Percentiles rank a stretch among this genome's conserved stretches.
Conservation (phyloP, 2,797 vertebrate species). For the Amblyopsis hoosieri region DNA sequence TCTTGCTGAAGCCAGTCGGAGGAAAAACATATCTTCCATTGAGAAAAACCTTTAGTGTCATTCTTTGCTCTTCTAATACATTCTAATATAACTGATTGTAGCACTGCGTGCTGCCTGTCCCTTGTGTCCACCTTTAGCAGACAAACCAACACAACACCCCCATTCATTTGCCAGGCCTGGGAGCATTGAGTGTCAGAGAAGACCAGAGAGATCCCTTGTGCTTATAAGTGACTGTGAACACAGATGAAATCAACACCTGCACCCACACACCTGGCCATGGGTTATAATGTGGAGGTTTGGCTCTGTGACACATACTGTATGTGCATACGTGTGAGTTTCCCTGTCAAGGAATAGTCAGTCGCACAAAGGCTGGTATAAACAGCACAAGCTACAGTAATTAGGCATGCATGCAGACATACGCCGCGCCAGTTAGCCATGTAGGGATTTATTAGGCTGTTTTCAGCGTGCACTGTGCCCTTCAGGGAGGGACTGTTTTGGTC, state of each 20-base stretch:
- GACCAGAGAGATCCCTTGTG: conserved; percentile 25
- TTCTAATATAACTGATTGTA: no score
- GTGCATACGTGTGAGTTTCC: no score
- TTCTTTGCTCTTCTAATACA: no score
- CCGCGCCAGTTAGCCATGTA: neutral
- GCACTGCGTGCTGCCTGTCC: neutral
- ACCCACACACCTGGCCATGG: conserved; percentile 16
- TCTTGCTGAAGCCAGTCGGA: no score
- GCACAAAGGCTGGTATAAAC: no score
- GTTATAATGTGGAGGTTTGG: conserved; percentile 25
- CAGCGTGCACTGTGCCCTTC: conserved; percentile 29
- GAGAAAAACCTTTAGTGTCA: no score
- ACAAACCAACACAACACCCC: conserved; percentile 4
- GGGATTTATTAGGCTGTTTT: conserved; percentile 48
- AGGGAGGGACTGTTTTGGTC: conserved; percentile 45
- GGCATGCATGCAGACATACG: neutral
- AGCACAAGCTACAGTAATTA: neutral
- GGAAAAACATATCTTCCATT: no score
- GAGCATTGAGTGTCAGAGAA: conserved; percentile 19
- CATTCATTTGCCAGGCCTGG: conserved; percentile 18
- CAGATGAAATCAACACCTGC: conserved; percentile 46
- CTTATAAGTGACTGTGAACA: conserved; percentile 52
- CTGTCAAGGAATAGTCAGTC: no score
- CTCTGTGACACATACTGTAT: neutral
- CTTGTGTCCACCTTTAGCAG: conserved; percentile 13